Percentiles rank a stretch among this genome's conserved stretches.
phyloP scores from a whole-genome alignment of 2,113 vertebrate genomes.

The Eudorcas thomsonii region DNA sequence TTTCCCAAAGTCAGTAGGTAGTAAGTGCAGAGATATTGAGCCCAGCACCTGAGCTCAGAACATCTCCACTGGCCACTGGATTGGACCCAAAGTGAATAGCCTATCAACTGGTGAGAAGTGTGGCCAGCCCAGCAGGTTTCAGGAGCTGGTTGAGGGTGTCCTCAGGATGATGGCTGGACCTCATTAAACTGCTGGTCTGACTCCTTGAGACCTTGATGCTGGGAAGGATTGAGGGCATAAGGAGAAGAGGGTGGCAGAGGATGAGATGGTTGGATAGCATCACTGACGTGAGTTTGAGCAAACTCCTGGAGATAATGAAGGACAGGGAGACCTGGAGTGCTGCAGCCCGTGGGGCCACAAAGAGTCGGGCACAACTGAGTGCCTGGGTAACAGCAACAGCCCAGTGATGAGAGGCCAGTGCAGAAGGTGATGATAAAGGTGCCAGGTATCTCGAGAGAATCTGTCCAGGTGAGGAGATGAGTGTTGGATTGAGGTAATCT shows the following conservation, averaged over 20 bases:
- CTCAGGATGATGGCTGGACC: not conserved
- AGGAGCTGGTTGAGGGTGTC: not conserved
- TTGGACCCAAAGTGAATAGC: not conserved
- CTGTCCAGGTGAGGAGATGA: not conserved
- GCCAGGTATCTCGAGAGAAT: not conserved
- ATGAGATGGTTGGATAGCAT: not conserved
- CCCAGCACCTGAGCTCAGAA: not conserved
- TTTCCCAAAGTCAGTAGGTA: not conserved
- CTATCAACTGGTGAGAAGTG: too few relatives aligned
- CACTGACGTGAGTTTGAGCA: not conserved
- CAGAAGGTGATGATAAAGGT: not conserved
- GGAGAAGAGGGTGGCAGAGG: not conserved
- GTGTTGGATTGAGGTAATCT: not conserved
- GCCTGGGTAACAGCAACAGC: not conserved
- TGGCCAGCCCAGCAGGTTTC: not conserved
- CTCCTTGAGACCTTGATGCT: not conserved
- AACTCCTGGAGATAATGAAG: not conserved
- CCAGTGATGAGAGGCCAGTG: too few relatives aligned
- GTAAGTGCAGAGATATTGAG: not conserved
- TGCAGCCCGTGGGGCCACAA: not conserved
- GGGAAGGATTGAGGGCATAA: not conserved
- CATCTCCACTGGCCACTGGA: not conserved
- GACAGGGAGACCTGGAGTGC: not conserved
- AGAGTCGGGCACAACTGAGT: fast-evolving
- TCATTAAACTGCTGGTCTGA: not conserved